A percentile compares a stretch with the other conserved stretches of the same genome.
These are phyloP conservation scores for Homalodisca vitripennis DNA, from an alignment of 1,140 invertebrate species.

Conservation along the genomic window DNA sequence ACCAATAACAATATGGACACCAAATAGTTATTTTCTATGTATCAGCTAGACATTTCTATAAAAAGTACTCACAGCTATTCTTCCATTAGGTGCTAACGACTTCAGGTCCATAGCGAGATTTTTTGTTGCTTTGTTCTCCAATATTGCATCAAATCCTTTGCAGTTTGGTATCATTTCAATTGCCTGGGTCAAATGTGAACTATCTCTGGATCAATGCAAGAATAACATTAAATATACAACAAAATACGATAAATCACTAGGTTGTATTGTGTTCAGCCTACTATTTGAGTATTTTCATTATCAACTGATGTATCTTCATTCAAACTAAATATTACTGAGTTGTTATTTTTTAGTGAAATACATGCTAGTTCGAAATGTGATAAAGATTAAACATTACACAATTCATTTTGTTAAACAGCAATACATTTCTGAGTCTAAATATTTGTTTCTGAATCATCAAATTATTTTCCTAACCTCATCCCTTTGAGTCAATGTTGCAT, in stretches of 20 bases:
- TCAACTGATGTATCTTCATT: neutral
- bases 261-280: neutral
- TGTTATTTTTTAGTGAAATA: neutral
- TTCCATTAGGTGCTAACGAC: conserved; percentile 50
- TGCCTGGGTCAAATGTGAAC: conserved; percentile 43
- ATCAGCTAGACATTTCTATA: too few relatives aligned
- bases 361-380: too few relatives aligned
- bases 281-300: neutral
- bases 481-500: too few relatives aligned
- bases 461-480: too few relatives aligned
- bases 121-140: conserved; percentile 60
- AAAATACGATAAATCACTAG: neutral
- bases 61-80: conserved; percentile 54
- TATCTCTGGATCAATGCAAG: conserved; percentile 39
- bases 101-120: conserved; percentile 55
- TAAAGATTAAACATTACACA: too few relatives aligned
- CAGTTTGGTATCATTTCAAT: conserved; percentile 43
- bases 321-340: neutral
- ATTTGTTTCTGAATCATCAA: too few relatives aligned
- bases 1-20: too few relatives aligned
- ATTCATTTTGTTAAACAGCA: too few relatives aligned
- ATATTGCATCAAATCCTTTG: conserved; percentile 57
- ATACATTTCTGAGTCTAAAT: too few relatives aligned
- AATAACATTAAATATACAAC: neutral
- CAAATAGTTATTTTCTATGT: too few relatives aligned